These are phyloP conservation scores for Cyprinus carpio DNA, from an alignment of 2,113 vertebrate species.

Conservation along the genomic window DNA sequence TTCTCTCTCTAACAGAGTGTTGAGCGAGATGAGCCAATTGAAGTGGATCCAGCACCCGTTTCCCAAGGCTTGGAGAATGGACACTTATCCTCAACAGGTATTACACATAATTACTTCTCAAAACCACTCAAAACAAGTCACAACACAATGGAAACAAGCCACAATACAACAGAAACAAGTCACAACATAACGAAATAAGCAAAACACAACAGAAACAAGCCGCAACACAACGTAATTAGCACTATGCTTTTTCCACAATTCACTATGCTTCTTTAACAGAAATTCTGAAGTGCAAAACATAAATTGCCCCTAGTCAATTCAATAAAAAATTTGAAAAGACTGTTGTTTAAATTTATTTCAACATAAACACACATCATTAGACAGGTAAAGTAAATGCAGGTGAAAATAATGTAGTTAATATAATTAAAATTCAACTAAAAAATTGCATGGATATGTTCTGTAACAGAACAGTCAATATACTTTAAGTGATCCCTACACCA, in stretches of 20 bases:
- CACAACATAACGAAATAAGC: too few species aligned
- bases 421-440: not conserved
- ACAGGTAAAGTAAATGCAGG: too few species aligned
- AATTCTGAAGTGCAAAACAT: too few species aligned
- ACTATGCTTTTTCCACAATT: too few species aligned
- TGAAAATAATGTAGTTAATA: not conserved
- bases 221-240: too few species aligned
- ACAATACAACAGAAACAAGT: too few species aligned
- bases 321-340: not conserved
- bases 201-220: too few species aligned
- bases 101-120: not conserved
- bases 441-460: not conserved
- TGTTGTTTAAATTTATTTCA: too few species aligned
- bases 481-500: not conserved
- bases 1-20: slow-evolving; percentile 69
- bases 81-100: slow-evolving; percentile 68
- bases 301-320: not conserved
- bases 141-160: too few species aligned
- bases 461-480: not conserved
- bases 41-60: slow-evolving; percentile 67
- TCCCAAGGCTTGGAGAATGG: slow-evolving; percentile 69
- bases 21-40: slow-evolving; percentile 77
- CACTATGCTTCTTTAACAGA: not conserved
- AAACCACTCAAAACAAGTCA: not conserved
- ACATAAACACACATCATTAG: too few species aligned